A percentile compares a stretch with the other conserved stretches of the same genome.
Evolutionary conservation across 2,113 vertebrate genomes (phyloP).

Genomic region (Glaucidium brasilianum): DNA sequence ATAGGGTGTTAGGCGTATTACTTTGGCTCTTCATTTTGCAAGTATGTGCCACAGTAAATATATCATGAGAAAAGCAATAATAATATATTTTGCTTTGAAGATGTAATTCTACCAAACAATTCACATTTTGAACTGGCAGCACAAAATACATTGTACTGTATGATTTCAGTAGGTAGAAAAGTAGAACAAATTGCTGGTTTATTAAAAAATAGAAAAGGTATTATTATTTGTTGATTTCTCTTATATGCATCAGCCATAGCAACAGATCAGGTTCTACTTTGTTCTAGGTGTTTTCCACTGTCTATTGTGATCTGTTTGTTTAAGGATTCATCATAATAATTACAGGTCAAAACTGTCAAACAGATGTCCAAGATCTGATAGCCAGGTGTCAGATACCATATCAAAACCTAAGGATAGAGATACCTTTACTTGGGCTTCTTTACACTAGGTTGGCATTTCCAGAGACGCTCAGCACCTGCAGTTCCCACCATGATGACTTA

Average conservation of each 20-base stretch:
- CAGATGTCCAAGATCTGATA: not conserved
- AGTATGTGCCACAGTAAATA: not conserved
- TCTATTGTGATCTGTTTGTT: constrained; percentile 16
- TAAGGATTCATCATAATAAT: constrained; percentile 36
- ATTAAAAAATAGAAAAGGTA: not conserved
- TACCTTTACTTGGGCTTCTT: not conserved
- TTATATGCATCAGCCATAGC: not conserved
- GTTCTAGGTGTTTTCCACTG: not conserved
- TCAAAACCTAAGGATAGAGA: not conserved
- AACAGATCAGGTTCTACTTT: not conserved
- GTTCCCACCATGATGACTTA: not conserved
- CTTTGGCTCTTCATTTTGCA: not conserved
- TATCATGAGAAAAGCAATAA: not conserved
- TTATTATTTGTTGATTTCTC: not conserved
- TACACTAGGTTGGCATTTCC: not conserved
- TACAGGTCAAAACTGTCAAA: constrained; percentile 33
- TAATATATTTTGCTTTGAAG: not conserved
- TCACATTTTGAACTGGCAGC: not conserved
- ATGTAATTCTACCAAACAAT: not conserved
- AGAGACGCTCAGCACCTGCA: not conserved
- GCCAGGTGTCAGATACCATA: not conserved
- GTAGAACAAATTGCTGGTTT: not conserved
- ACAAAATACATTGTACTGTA: not conserved
- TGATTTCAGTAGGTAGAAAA: not conserved
- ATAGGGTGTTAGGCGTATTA: constrained; percentile 22